Base-by-base conservation (phyloP, 2,888 invertebrate species). In the Archips xylosteana region DNA sequence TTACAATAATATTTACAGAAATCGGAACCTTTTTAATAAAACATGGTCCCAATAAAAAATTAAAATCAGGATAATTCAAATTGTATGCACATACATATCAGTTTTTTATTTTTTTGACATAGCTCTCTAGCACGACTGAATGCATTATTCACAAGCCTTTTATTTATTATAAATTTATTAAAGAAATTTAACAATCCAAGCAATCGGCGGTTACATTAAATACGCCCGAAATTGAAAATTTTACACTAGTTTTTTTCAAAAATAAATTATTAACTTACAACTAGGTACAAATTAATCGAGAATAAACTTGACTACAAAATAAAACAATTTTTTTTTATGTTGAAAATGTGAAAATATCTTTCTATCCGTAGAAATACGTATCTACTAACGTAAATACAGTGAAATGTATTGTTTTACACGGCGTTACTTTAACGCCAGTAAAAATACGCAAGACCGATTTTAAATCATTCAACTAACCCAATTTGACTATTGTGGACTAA, bases 61-160 rank as follows among this genome's bases (percentile, higher is more conserved):
- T 1, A 39, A 73, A 42, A n/a, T 49, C 57, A 70, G 49, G 36
- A 64, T 12, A 15, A 36, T 45, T 49, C 49, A 47, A 64, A 63
- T 49, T 65, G 42, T 39, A 66, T 71, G 64, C 60, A 68, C 36
- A 9, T 13, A 68, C 36, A 9, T 13, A 45, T 36, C 49, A 60
- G 45, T 23, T 34, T 62, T 61, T 1, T n/a, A n/a, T 5, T 4
- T 36, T 60, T n/a, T 10, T n/a, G 23, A 63, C 32, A 68, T 68
- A 51, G 36, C 42, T 42, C 42, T 51, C 39, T 70, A 70, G 66
- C 51, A 71, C 45, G 66, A 68, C n/a, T 68, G 67, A 68, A 87
- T 78, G 89, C 88, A 85, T 80, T 90, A 89, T 88, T 90, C 90
- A 91, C 89, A 90, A 91, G 89, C 90, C 88, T 90, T 89, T 84